A percentile compares a stretch with the other conserved stretches of the same genome.
Conservation (phyloP, 2,888 invertebrate species). For the Cryptus armator region DNA sequence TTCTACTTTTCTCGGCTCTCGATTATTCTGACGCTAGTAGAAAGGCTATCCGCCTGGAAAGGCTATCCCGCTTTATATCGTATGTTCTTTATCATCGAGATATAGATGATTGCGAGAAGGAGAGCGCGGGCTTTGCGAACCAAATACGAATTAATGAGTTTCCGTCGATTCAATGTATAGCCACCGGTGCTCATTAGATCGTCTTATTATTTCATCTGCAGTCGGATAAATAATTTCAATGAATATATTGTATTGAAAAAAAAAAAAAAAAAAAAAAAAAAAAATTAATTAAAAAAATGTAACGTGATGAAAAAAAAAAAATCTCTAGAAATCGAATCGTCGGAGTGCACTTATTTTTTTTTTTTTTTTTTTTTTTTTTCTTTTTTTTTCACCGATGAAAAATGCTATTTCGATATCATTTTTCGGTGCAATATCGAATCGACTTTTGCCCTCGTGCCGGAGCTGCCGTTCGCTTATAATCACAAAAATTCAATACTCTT, state of each 20-base stretch:
- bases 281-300: neutral
- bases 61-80: neutral
- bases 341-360: neutral
- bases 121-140: neutral
- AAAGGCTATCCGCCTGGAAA: neutral
- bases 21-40: neutral
- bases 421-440: neutral
- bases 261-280: neutral
- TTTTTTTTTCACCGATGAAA: neutral
- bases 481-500: neutral
- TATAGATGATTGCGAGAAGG: neutral
- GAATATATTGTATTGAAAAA: neutral
- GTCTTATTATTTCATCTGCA: neutral
- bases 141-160: conserved; percentile 7
- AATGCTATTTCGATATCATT: neutral
- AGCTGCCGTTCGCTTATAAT: neutral
- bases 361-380: neutral
- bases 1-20: conserved; percentile 13
- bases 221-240: neutral
- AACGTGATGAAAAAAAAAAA: neutral
- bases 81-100: conserved; percentile 3
- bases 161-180: neutral
- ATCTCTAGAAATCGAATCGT: neutral
- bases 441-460: neutral
- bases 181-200: conserved; percentile 3